Conservation (phyloP, 2,888 invertebrate species). For the Pristionchus mayeri region DNA sequence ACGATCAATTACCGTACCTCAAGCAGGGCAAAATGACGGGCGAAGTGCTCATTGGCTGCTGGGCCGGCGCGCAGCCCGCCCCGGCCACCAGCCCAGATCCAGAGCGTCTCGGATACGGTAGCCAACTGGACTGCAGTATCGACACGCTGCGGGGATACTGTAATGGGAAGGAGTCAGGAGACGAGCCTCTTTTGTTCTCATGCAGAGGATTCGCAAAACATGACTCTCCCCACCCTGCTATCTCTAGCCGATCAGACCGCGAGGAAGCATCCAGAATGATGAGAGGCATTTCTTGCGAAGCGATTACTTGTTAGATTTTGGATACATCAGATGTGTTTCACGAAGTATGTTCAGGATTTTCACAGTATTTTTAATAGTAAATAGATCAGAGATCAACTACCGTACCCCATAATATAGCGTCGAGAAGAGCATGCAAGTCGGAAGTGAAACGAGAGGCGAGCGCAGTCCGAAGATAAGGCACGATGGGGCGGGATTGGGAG, state of each 20-base stretch:
- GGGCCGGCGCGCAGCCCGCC: conserved; percentile 80
- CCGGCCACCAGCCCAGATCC: conserved; percentile 27
- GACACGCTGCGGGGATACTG: background rate
- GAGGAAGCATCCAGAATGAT: too few species aligned
- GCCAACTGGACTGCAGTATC: background rate
- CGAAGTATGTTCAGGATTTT: too few species aligned
- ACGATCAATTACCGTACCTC: conserved; percentile 74
- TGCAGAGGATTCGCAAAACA: too few species aligned
- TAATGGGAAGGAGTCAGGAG: background rate
- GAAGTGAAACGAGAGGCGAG: background rate
- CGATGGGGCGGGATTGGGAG: conserved; percentile 11
- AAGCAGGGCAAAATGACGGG: conserved; percentile 61
- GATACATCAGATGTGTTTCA: too few species aligned
- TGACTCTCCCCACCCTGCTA: too few species aligned
- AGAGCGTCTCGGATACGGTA: conserved; percentile 39
- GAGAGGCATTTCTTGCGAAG: too few species aligned
- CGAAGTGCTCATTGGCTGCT: conserved; percentile 72
- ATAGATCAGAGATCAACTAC: background rate
- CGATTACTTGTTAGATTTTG: too few species aligned
- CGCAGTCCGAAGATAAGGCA: background rate
- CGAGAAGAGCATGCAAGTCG: background rate
- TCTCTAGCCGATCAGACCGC: too few species aligned
- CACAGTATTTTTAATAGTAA: too few species aligned
- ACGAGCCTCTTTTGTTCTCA: background rate
- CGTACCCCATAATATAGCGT: background rate